Base-by-base conservation (phyloP, 2,888 invertebrate genomes). In the Pammene aurita region DNA sequence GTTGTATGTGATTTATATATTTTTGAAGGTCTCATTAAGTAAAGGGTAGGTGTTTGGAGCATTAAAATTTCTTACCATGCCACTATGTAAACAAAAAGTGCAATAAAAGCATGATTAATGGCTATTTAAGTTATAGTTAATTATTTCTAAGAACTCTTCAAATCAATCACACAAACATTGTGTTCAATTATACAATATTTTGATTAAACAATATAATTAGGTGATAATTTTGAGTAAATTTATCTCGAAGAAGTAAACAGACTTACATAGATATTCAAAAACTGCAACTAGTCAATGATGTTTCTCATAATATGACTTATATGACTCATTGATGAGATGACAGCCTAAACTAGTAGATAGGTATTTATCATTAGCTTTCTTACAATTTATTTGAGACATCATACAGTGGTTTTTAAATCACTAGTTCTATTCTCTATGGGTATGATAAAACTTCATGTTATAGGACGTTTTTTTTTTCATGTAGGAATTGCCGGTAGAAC, bases 21-120 rank as follows among this genome's bases (percentile, higher is more conserved):
- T 48, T 67, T 42, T 61, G 63, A 60, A 58, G 63, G 54, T 68
- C 58, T 14, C 58, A n/a, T 16, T 35, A 54, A 16, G 46, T 70
- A 64, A 66, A 69, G 72, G 73, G 67, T 72, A 72, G 55, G 52
- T 56, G 7, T 50, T n/a, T 18, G 61, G 69, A 67, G 65, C 62
- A 54, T 60, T 61, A 4, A 26, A 62, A 61, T 50, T 62, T 67
- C 57, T 71, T 46, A 11, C 26, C 11, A 50, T 5, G 34, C 42
- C 16, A 18, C 2, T 26, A 57, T 57, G 57, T 38, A 61, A 61
- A 38, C 61, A 61, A 61, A 38, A 50, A 38, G 18, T 38, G 13
- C 13, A 9, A n/a, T 7, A 13, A 13, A 48, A 48, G 9, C 4
- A 61, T 41, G 34, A 34, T 34, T 34, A 60, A 46, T 50, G 13